Evolutionary conservation across 2,888 invertebrate genomes (phyloP).

Genomic region (Nomada fucata): DNA sequence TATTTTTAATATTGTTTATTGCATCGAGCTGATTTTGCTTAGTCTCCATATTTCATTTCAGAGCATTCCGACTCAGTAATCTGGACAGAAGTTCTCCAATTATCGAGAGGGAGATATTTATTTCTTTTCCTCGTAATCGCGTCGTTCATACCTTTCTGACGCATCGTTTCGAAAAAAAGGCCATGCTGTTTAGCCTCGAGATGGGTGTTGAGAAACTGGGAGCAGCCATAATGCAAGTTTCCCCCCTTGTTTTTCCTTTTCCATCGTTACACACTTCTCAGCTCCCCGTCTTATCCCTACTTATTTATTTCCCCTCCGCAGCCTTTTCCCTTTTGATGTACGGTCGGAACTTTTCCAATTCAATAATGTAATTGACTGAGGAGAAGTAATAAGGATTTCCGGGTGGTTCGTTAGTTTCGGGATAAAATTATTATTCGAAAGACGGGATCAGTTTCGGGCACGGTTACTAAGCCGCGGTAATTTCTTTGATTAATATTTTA

Average conservation of each 20-base stretch:
- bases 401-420: not conserved
- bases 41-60: slow-evolving; percentile 14
- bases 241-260: not conserved
- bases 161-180: slow-evolving; percentile 37
- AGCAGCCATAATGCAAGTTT: slow-evolving; percentile 10
- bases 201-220: not conserved
- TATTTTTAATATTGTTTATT: too few species aligned
- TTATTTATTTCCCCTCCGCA: slow-evolving; percentile 8
- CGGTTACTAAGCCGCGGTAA: not conserved
- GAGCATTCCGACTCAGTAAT: not conserved
- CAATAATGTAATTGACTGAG: slow-evolving; percentile 26
- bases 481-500: too few species aligned
- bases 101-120: slow-evolving; percentile 6
- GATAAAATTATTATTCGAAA: slow-evolving; percentile 18
- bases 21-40: not conserved
- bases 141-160: slow-evolving; percentile 9
- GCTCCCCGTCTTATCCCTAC: not conserved
- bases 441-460: slow-evolving; percentile 17
- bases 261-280: not conserved
- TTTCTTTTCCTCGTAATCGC: slow-evolving; percentile 38
- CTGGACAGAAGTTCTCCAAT: slow-evolving; percentile 1
- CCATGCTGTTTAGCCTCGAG: slow-evolving; percentile 50
- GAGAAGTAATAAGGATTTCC: slow-evolving; percentile 24
- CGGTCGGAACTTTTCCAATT: not conserved
- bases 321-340: not conserved